These are phyloP conservation scores for Periplaneta americana DNA, from an alignment of 1,140 invertebrate genomes.

Conservation along the genomic window DNA sequence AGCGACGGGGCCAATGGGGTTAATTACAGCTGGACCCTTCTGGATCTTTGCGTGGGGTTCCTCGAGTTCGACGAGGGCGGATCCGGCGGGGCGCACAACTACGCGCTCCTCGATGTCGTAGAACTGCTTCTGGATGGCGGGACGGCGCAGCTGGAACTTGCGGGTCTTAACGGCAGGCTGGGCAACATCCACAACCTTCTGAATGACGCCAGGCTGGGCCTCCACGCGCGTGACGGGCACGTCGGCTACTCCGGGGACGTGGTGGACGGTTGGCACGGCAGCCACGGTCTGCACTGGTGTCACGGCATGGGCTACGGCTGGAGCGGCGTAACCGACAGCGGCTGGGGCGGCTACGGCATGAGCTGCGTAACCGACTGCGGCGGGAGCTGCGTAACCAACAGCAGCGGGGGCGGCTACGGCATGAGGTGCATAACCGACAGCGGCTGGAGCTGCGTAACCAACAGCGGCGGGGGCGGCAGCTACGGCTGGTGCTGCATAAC, in stretches of 20 bases:
- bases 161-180: slow-evolving; percentile 45
- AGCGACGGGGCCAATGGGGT: slow-evolving; percentile 15
- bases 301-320: slow-evolving; percentile 30
- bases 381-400: slow-evolving; percentile 27
- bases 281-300: slow-evolving; percentile 31
- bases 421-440: slow-evolving; percentile 29
- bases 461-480: slow-evolving; percentile 12
- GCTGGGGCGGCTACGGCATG: background rate
- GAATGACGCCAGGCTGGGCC: slow-evolving; percentile 43
- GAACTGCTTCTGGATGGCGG: slow-evolving; percentile 59
- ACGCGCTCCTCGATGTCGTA: slow-evolving; percentile 59
- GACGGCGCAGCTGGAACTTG: slow-evolving; percentile 48
- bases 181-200: slow-evolving; percentile 45
- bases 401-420: slow-evolving; percentile 29
- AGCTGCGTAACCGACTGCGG: slow-evolving; percentile 35
- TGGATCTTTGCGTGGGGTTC: slow-evolving; percentile 53
- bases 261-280: slow-evolving; percentile 42
- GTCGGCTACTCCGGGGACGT: slow-evolving; percentile 43
- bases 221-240: slow-evolving; percentile 45
- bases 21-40: slow-evolving; percentile 38
- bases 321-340: slow-evolving; percentile 4
- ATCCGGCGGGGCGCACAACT: slow-evolving; percentile 54
- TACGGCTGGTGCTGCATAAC: slow-evolving; percentile 9
- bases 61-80: slow-evolving; percentile 52
- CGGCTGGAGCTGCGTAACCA: slow-evolving; percentile 33